A percentile compares a stretch with the other conserved stretches of the same genome.
Conservation (phyloP, 2,113 vertebrate species). For the Bubo bubo region DNA sequence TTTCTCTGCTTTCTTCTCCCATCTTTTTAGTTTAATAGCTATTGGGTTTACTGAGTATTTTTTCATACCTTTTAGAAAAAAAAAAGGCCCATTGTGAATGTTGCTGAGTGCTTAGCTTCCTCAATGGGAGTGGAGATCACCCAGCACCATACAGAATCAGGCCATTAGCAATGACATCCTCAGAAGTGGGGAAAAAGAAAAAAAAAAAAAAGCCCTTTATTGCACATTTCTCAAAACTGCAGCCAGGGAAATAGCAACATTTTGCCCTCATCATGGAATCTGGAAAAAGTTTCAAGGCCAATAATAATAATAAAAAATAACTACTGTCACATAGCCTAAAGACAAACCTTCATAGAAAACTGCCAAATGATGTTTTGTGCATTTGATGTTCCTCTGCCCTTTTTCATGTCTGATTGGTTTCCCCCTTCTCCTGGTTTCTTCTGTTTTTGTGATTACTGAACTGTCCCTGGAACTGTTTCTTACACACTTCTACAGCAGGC, state of each 20-base stretch:
- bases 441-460: not conserved
- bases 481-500: not conserved
- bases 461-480: not conserved
- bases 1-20: not conserved
- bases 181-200: not conserved
- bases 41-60: not conserved
- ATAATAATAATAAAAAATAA: not conserved
- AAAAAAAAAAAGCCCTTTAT: not conserved
- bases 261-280: not conserved
- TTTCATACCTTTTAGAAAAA: not conserved
- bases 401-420: not conserved
- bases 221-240: not conserved
- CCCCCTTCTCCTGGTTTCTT: not conserved
- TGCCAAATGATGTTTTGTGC: not conserved
- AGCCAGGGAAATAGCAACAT: not conserved
- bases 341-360: not conserved
- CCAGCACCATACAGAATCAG: not conserved
- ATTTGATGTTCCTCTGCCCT: not conserved
- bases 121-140: not conserved
- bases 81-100: not conserved
- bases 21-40: slow-evolving; percentile 10
- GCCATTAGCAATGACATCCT: not conserved
- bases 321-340: not conserved
- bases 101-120: not conserved
- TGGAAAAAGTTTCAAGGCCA: not conserved